Conservation (phyloP, 92 coral and sea anemone species). For the Zoanthus solanderi region DNA sequence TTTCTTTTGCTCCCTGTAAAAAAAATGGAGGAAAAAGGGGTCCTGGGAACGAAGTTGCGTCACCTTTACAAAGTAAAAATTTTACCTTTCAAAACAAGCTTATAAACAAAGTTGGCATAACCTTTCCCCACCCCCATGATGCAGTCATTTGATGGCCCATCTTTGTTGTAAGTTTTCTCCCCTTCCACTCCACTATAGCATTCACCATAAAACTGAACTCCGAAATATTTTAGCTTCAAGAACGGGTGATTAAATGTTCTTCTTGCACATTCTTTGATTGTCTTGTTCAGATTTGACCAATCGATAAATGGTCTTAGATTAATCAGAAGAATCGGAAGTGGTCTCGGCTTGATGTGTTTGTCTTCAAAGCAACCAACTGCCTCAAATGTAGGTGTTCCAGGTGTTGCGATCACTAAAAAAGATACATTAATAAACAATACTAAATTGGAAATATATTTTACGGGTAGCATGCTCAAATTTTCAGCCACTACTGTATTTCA, state of each 20-base stretch:
- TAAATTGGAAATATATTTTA: background rate
- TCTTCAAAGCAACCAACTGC: constrained; percentile 81
- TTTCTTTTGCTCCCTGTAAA: background rate
- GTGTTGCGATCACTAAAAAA: background rate
- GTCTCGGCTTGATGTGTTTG: constrained; percentile 58
- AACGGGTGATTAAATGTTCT: constrained; percentile 43
- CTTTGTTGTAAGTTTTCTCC: constrained; percentile 58
- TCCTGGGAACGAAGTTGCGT: background rate
- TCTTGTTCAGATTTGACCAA: constrained; percentile 71
- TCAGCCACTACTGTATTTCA: background rate
- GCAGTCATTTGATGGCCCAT: constrained; percentile 70
- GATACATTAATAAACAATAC: background rate
- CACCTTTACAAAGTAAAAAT: background rate
- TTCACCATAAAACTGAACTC: constrained; percentile 85
- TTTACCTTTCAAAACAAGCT: constrained; percentile 47
- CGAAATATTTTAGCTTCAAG: constrained; percentile 65
- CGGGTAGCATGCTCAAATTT: background rate
- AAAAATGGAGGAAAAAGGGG: no score
- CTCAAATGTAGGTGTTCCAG: constrained; percentile 8
- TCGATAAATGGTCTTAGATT: constrained; percentile 73
- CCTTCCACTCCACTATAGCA: constrained; percentile 79
- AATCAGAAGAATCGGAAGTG: constrained; percentile 68
- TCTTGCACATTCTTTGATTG: constrained; percentile 70
- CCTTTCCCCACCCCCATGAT: constrained; percentile 69
- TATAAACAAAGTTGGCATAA: constrained; percentile 72